Percentiles rank a stretch among this genome's conserved stretches.
phyloP scores from a whole-genome alignment of 1,140 invertebrate genomes.

The Diabrotica undecimpunctata region DNA sequence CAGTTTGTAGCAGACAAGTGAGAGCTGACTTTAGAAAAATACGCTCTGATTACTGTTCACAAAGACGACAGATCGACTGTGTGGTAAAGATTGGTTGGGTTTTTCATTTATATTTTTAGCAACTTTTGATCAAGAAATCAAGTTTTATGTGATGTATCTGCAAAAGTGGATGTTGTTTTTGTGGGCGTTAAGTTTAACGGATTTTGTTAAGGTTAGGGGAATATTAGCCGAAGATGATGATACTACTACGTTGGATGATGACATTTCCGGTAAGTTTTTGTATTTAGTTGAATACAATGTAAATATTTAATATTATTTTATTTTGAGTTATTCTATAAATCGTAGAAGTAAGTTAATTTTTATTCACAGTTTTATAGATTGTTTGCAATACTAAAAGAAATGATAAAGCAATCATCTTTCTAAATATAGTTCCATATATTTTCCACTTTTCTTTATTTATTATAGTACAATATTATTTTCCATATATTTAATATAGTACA shows the following conservation, averaged over 20 bases:
- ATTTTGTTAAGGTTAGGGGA: constrained; percentile 19
- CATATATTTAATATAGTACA: too few relatives aligned
- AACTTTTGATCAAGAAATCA: background rate
- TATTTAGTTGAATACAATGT: background rate
- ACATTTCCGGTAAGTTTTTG: constrained; percentile 30
- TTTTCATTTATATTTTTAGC: constrained; percentile 1
- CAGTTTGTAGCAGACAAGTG: constrained; percentile 4
- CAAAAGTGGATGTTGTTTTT: constrained; percentile 44
- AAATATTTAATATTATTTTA: background rate
- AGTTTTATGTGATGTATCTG: constrained; percentile 35
- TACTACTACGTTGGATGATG: constrained; percentile 31
- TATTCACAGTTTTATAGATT: too few relatives aligned
- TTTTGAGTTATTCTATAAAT: too few relatives aligned
- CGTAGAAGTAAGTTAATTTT: too few relatives aligned
- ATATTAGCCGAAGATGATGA: constrained; percentile 41
- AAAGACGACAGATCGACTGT: constrained; percentile 14
- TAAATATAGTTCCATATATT: too few relatives aligned
- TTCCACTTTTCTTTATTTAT: too few relatives aligned
- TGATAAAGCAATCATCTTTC: too few relatives aligned
- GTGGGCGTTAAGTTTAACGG: constrained; percentile 40
- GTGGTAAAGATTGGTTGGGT: constrained; percentile 9
- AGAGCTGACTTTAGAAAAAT: constrained; percentile 15
- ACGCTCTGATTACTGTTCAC: constrained; percentile 20
- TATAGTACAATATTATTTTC: too few relatives aligned
- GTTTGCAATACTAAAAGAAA: too few relatives aligned